A percentile compares a stretch with the other conserved stretches of the same genome.
Conservation (phyloP, 2,888 invertebrate genomes). For the Erebia palarica region DNA sequence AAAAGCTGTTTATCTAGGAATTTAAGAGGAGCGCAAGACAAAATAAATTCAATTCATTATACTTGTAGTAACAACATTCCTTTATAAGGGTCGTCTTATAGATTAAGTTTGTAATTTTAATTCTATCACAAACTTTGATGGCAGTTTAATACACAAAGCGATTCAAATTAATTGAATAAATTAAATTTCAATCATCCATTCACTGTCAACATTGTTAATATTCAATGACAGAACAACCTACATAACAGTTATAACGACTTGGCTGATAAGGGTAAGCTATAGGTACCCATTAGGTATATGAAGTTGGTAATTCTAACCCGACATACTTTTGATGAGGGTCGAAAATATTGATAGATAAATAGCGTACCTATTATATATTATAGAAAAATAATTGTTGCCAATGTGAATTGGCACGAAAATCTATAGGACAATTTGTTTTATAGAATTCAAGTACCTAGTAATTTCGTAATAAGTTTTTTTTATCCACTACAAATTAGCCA, state of each 20-base stretch:
- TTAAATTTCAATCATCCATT: conserved; percentile 17
- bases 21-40: not conserved
- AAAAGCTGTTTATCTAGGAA: not conserved
- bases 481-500: too few species aligned
- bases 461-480: not conserved
- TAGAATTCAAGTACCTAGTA: not conserved
- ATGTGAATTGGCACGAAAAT: not conserved
- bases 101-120: conserved; percentile 11
- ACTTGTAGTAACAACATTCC: not conserved
- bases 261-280: conserved; percentile 7
- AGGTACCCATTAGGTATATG: not conserved
- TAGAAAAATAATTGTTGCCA: not conserved
- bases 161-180: conserved; percentile 14
- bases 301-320: conserved; percentile 5
- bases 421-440: not conserved
- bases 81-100: not conserved
- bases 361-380: not conserved
- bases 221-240: conserved; percentile 26
- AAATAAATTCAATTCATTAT: conserved; percentile 6
- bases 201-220: conserved; percentile 22
- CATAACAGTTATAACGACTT: not conserved
- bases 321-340: not conserved
- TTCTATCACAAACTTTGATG: conserved; percentile 16
- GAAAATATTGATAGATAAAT: not conserved
- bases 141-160: conserved; percentile 14